Evolutionary conservation across 2,888 invertebrate genomes (phyloP).

Genomic region (Parnassius glacialis): DNA sequence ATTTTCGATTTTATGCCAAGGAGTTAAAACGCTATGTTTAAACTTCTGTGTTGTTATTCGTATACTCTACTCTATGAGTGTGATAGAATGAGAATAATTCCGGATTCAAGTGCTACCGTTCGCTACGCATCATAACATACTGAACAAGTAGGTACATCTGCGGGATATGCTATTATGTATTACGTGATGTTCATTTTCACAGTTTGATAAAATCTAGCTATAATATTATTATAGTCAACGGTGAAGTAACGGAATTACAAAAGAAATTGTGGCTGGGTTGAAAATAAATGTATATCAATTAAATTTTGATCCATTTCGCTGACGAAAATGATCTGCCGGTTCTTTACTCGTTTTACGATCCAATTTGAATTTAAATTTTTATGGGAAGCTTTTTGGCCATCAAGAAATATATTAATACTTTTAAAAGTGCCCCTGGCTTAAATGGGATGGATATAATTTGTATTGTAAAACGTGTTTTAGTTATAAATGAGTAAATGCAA

Average conservation of each 20-base stretch:
- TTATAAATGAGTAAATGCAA: too few relatives aligned
- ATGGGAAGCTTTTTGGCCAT: constrained; percentile 32
- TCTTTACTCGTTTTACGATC: constrained; percentile 44
- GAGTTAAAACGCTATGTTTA: constrained; percentile 19
- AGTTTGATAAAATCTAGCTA: constrained; percentile 13
- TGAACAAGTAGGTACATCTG: constrained; percentile 19
- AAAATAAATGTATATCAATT: constrained; percentile 27
- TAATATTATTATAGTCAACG: constrained; percentile 7
- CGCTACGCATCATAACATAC: constrained; percentile 41
- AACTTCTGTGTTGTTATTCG: constrained; percentile 17
- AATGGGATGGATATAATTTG: too few relatives aligned
- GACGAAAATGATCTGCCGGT: constrained; percentile 43
- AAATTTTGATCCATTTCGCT: constrained; percentile 27
- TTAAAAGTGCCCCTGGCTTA: constrained; percentile 19
- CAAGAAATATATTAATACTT: constrained; percentile 29
- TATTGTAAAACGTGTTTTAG: too few relatives aligned
- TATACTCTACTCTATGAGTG: constrained; percentile 32
- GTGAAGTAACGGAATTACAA: constrained; percentile 8
- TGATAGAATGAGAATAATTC: constrained; percentile 53
- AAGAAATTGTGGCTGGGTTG: constrained; percentile 8
- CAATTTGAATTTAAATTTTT: constrained; percentile 40
- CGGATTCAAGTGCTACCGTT: constrained; percentile 52
- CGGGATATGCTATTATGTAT: constrained; percentile 16
- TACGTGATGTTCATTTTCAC: constrained; percentile 6
- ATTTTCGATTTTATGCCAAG: constrained; percentile 37